These are phyloP conservation scores for Stomatorhinus walkeri DNA, from an alignment of 2,797 vertebrate genomes.

Conservation along the genomic window DNA sequence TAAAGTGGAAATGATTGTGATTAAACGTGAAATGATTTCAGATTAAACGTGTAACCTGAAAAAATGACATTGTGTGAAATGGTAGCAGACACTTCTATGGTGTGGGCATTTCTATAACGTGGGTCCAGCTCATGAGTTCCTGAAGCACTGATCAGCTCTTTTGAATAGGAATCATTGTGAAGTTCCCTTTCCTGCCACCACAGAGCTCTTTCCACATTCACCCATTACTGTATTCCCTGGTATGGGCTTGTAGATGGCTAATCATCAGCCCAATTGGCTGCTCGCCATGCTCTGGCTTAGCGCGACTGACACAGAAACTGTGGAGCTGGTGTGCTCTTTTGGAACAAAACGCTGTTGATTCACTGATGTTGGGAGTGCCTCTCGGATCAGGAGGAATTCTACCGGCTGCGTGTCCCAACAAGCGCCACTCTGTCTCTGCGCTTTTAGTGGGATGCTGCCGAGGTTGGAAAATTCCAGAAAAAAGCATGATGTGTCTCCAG, in stretches of 20 bases:
- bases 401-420: neutral
- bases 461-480: neutral
- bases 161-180: neutral
- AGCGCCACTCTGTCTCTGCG: neutral
- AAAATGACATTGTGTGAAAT: neutral
- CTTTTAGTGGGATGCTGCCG: neutral
- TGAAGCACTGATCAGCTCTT: neutral
- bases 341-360: neutral
- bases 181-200: neutral
- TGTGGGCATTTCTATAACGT: neutral
- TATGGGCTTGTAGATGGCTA: neutral
- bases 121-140: neutral
- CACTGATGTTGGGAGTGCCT: neutral
- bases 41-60: neutral
- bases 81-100: neutral
- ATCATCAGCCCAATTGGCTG: neutral
- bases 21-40: neutral
- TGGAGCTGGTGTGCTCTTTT: neutral
- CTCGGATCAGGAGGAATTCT: neutral
- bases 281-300: neutral
- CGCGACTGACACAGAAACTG: neutral
- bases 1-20: neutral
- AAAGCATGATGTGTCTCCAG: neutral
- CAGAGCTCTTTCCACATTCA: neutral
- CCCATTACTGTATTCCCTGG: neutral